These are phyloP conservation scores for Patagioenas fasciata DNA, from an alignment of 2,113 vertebrate genomes.

Conservation along the genomic window DNA sequence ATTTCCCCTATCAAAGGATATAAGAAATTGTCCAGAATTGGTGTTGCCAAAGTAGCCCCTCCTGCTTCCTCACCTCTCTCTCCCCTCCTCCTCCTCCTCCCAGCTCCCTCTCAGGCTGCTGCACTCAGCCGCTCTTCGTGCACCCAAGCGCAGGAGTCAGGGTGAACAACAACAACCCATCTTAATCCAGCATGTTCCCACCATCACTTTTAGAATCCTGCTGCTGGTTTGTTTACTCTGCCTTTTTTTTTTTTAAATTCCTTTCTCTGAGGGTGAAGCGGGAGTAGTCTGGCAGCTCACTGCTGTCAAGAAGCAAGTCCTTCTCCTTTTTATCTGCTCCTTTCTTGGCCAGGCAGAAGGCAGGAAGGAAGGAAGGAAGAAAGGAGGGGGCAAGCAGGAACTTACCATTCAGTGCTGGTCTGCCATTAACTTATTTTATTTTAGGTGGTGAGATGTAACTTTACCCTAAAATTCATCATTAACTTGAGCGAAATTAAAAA, in stretches of 20 bases:
- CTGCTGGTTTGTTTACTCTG: background rate
- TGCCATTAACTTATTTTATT: background rate
- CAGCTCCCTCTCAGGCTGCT: background rate
- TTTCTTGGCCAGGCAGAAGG: background rate
- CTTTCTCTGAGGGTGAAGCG: background rate
- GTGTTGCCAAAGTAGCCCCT: background rate
- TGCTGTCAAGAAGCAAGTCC: background rate
- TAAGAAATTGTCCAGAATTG: conserved; percentile 52
- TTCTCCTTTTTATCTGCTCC: background rate
- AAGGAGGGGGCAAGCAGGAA: background rate
- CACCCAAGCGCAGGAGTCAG: background rate
- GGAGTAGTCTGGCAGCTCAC: background rate
- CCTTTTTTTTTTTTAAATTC: background rate
- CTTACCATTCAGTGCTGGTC: background rate
- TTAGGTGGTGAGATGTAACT: background rate
- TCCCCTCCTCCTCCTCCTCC: background rate
- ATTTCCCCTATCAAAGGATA: conserved; percentile 37
- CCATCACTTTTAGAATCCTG: background rate
- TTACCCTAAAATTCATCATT: background rate
- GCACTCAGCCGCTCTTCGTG: background rate
- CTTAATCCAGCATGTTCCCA: background rate
- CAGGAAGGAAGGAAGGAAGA: no score
- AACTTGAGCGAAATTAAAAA: background rate
- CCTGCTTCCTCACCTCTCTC: background rate
- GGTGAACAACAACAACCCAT: background rate